Percentiles rank a stretch among this genome's conserved stretches.
These are phyloP conservation scores for Chaetogeoica ovagalla DNA, from an alignment of 2,888 invertebrate species.

Conservation along the genomic window DNA sequence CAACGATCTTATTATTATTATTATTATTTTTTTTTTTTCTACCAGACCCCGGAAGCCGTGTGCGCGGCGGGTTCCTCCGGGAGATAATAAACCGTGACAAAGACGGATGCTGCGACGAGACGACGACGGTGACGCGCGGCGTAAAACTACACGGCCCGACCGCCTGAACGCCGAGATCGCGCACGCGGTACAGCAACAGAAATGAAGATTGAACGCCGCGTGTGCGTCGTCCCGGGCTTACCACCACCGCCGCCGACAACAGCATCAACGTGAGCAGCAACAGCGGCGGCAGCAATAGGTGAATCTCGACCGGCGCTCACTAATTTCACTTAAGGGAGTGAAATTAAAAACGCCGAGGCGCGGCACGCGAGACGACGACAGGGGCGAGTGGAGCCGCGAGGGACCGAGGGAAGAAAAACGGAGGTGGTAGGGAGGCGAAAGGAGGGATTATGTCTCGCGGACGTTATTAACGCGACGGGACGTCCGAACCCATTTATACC, in stretches of 20 bases:
- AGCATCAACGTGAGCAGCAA: too few relatives aligned
- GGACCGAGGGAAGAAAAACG: not conserved
- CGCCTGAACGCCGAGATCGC: too few relatives aligned
- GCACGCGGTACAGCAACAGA: not conserved
- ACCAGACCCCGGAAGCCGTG: too few relatives aligned
- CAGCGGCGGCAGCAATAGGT: not conserved
- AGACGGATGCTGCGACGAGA: conserved; percentile 20
- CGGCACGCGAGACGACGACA: not conserved
- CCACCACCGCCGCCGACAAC: too few relatives aligned
- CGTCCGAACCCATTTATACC: conserved; percentile 49
- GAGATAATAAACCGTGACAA: conserved; percentile 42
- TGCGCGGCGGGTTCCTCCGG: not conserved
- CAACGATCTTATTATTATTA: too few relatives aligned
- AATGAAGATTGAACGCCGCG: conserved; percentile 46
- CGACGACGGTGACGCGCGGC: too few relatives aligned
- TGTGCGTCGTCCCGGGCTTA: too few relatives aligned
- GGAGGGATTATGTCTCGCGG: conserved; percentile 43
- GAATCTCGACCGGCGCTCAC: conserved; percentile 40
- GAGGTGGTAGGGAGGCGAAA: not conserved
- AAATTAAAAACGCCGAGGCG: conserved; percentile 47
- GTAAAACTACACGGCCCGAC: not conserved
- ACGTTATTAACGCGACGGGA: conserved; percentile 51
- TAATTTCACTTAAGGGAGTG: conserved; percentile 43
- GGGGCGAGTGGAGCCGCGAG: not conserved
- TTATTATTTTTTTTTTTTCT: too few relatives aligned